These are phyloP conservation scores for Caenorhabditis imperialis DNA, from an alignment of 2,888 invertebrate species.

Conservation along the genomic window DNA sequence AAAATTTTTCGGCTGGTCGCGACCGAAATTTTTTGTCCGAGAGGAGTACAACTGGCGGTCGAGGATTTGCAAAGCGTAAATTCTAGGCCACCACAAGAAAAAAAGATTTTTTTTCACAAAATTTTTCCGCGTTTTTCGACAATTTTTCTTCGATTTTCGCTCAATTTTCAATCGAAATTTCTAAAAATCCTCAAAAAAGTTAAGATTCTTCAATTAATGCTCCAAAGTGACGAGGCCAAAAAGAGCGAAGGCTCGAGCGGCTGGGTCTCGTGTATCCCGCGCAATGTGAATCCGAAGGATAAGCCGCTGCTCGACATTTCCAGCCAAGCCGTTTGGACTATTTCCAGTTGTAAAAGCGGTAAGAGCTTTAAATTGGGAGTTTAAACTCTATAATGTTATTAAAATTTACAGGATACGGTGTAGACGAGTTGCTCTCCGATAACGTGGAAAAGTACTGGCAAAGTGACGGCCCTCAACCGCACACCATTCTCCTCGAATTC, in stretches of 20 bases:
- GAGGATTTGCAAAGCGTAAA: too few species aligned
- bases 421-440: constrained; percentile 94
- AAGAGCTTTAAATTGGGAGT: not conserved
- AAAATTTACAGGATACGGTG: constrained; percentile 85
- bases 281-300: constrained; percentile 66
- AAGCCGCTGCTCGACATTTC: constrained; percentile 87
- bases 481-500: constrained; percentile 89
- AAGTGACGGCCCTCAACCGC: constrained; percentile 97
- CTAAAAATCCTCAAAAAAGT: not conserved
- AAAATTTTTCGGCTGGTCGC: too few species aligned
- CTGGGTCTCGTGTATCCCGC: constrained; percentile 58
- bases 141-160: too few species aligned
- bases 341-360: constrained; percentile 98
- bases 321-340: constrained; percentile 94
- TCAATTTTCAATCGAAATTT: too few species aligned
- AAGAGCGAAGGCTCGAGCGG: constrained; percentile 41
- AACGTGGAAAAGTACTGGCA: constrained; percentile 99
- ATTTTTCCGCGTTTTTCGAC: too few species aligned
- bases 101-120: too few species aligned
- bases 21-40: too few species aligned
- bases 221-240: constrained; percentile 17
- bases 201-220: not conserved
- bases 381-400: constrained; percentile 2
- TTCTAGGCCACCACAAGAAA: too few species aligned
- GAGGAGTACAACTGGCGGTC: too few species aligned